Evolutionary conservation across 2,113 vertebrate genomes (phyloP).

Genomic region (Tachycineta bicolor): DNA sequence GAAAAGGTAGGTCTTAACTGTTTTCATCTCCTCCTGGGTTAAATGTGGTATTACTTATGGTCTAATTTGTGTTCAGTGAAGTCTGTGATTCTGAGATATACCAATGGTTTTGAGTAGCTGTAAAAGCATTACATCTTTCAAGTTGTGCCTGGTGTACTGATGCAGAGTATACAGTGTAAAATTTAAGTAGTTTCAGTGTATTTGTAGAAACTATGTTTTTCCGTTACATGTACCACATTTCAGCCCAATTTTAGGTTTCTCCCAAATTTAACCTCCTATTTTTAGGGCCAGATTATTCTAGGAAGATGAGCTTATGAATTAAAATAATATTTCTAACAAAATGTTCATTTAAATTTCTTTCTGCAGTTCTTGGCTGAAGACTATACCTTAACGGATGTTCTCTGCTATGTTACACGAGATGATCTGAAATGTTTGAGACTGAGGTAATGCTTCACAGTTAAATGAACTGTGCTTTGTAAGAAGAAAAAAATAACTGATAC

Average conservation of each 20-base stretch:
- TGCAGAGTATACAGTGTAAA: neutral
- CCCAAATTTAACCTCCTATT: neutral
- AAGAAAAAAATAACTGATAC: neutral
- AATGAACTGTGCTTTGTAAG: neutral
- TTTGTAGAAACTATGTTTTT: neutral
- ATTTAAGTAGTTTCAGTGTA: neutral
- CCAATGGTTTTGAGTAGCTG: neutral
- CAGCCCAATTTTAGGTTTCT: neutral
- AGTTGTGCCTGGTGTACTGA: neutral
- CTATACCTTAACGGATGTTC: conserved; percentile 89
- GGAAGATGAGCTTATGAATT: neutral
- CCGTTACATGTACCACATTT: neutral
- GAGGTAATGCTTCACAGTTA: conserved; percentile 77
- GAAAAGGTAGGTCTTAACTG: neutral
- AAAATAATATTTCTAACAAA: neutral
- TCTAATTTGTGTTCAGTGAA: neutral
- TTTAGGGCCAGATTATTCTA: neutral
- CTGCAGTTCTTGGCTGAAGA: conserved; percentile 85
- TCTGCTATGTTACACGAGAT: conserved; percentile 90
- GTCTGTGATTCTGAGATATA: neutral
- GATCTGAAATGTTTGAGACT: conserved; percentile 93
- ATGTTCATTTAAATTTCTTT: neutral
- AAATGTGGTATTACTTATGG: neutral
- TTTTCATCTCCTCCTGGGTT: neutral
- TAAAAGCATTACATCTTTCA: neutral